Conservation (phyloP, 2,888 invertebrate species). For the Eupithecia dodoneata region DNA sequence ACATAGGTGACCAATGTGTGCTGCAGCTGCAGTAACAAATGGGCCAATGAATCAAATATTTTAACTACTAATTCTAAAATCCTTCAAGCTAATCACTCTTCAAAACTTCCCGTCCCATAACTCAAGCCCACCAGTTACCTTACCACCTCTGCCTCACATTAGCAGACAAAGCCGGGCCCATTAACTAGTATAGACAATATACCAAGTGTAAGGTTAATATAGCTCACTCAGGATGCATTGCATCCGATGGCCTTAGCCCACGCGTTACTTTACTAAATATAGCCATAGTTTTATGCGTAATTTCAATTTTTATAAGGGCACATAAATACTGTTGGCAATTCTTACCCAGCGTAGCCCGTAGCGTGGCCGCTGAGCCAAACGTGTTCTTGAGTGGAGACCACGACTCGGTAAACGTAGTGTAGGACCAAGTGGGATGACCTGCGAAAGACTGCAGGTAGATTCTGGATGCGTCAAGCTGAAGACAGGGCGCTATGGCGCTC, state of each 20-base stretch:
- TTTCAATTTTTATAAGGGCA: neutral
- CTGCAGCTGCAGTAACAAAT: no score
- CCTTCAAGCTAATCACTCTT: neutral
- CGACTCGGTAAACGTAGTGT: no score
- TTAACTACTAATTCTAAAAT: neutral
- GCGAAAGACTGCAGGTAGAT: no score
- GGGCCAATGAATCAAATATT: no score
- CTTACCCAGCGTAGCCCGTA: neutral
- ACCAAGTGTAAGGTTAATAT: constrained; percentile 45
- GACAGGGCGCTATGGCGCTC: no score
- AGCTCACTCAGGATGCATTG: constrained; percentile 33
- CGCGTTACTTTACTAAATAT: constrained; percentile 29
- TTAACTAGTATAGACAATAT: constrained; percentile 22
- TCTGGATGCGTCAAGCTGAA: no score
- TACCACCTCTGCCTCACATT: constrained; percentile 18
- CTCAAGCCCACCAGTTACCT: constrained; percentile 31
- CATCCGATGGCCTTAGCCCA: constrained; percentile 50
- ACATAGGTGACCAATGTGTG: no score
- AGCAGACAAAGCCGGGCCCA: constrained; percentile 32
- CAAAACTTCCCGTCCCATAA: constrained; percentile 31
- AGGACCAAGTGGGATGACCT: no score
- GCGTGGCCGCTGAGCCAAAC: no score
- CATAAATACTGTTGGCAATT: neutral
- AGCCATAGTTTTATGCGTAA: constrained; percentile 6
- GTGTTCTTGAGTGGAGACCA: no score